These are phyloP conservation scores for Heliornis fulica DNA, from an alignment of 2,113 vertebrate genomes.

Conservation along the genomic window DNA sequence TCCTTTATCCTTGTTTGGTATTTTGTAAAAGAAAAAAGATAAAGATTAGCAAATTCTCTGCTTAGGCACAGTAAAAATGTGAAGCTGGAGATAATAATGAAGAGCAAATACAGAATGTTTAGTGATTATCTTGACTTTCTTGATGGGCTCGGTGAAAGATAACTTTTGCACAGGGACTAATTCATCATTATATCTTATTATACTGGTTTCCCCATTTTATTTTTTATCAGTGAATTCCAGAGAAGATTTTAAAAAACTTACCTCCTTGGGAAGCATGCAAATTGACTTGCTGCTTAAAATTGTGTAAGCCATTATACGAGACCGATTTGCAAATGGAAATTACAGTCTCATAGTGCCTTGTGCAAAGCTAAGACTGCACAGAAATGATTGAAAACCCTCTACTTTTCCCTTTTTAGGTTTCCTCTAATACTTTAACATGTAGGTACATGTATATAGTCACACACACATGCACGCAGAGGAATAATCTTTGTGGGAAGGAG, in stretches of 20 bases:
- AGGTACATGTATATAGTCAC: accelerated
- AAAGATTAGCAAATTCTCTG: not conserved
- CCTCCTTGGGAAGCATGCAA: not conserved
- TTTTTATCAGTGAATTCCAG: slow-evolving; percentile 24
- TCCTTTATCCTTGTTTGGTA: not conserved
- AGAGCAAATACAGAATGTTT: slow-evolving; percentile 40
- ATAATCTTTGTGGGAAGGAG: not conserved
- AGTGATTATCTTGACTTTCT: slow-evolving; percentile 37
- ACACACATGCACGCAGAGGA: not conserved
- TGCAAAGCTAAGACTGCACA: not conserved
- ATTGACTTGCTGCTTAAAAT: not conserved
- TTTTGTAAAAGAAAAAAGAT: slow-evolving; percentile 15
- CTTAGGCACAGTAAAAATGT: not conserved
- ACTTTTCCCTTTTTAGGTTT: not conserved
- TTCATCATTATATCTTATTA: slow-evolving; percentile 27
- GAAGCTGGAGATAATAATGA: not conserved
- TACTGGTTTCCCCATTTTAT: not conserved
- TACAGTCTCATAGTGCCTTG: not conserved
- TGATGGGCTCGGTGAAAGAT: slow-evolving; percentile 16
- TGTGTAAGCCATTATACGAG: not conserved
- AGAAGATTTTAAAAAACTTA: not conserved
- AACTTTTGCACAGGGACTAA: slow-evolving; percentile 35
- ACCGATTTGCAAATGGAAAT: not conserved
- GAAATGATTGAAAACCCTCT: not conserved
- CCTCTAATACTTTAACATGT: not conserved